A percentile compares a stretch with the other conserved stretches of the same genome.
Evolutionary conservation across 1,140 invertebrate genomes (phyloP).

Genomic region (Arion vulgaris): DNA sequence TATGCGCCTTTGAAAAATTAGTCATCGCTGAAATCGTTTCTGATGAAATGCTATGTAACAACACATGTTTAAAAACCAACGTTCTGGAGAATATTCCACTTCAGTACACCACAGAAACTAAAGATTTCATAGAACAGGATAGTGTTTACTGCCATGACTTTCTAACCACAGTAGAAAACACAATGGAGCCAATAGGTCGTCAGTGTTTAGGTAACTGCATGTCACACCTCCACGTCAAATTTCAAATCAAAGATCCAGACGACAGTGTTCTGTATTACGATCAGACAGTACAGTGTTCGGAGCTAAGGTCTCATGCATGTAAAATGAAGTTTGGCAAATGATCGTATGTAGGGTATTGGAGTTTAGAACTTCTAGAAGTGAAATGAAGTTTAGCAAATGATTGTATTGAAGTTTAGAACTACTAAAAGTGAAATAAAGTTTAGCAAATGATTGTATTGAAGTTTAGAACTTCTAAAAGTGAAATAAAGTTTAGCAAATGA

Average conservation of each 20-base stretch:
- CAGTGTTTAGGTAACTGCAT: conserved; percentile 42
- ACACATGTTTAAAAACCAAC: conserved; percentile 37
- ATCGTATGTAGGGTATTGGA: no score
- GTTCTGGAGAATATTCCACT: background rate
- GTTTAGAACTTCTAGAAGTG: no score
- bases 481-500: no score
- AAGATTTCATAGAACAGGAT: conserved; percentile 36
- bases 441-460: no score
- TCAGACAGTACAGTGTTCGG: conserved; percentile 31
- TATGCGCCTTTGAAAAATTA: conserved; percentile 45
- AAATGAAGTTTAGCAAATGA: background rate
- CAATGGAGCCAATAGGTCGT: conserved; percentile 6
- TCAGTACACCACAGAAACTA: conserved; percentile 21
- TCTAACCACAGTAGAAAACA: conserved; percentile 36
- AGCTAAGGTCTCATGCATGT: conserved; percentile 1
- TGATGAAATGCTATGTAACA: conserved; percentile 45
- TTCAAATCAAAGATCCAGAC: conserved; percentile 35
- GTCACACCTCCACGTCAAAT: conserved; percentile 42
- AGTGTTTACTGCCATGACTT: conserved; percentile 50
- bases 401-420: no score
- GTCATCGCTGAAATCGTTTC: conserved; percentile 33
- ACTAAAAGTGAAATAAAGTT: no score
- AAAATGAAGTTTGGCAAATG: conserved; percentile 34
- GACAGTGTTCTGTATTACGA: conserved; percentile 26
- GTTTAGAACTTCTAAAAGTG: no score